Evolutionary conservation across 2,888 invertebrate genomes (phyloP).

Genomic region (Melanophora roralis): DNA sequence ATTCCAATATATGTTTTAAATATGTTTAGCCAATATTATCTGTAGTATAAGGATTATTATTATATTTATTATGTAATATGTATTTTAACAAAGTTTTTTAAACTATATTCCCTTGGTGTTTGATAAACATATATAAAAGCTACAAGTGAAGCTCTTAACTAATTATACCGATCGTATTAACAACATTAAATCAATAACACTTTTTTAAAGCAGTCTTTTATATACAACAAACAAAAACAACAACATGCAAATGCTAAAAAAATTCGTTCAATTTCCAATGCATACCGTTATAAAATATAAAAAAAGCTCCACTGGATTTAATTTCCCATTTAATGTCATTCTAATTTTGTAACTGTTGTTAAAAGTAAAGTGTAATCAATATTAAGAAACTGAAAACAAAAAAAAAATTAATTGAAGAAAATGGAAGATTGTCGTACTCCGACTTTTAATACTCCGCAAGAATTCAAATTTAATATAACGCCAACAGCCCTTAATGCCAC

Average conservation of each 20-base stretch:
- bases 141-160: too few relatives aligned
- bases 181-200: too few relatives aligned
- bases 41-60: too few relatives aligned
- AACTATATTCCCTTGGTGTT: too few relatives aligned
- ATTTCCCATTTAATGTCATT: constrained; percentile 5
- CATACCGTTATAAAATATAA: constrained; percentile 25
- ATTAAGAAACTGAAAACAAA: background rate
- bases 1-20: too few relatives aligned
- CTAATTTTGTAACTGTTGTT: constrained; percentile 18
- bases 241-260: too few relatives aligned
- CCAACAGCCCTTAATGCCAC: constrained; percentile 49
- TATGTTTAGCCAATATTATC: too few relatives aligned
- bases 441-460: constrained; percentile 33
- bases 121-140: too few relatives aligned
- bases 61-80: too few relatives aligned
- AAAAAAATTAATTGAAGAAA: background rate
- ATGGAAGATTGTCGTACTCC: constrained; percentile 65
- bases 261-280: constrained; percentile 24
- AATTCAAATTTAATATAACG: constrained; percentile 62
- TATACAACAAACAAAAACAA: too few relatives aligned
- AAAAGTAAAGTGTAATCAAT: background rate
- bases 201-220: background rate
- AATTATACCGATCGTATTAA: too few relatives aligned
- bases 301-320: background rate
- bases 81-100: too few relatives aligned